A percentile compares a stretch with the other conserved stretches of the same genome.
Evolutionary conservation across 2,888 invertebrate genomes (phyloP).

Genomic region (Tenthredo distinguenda): DNA sequence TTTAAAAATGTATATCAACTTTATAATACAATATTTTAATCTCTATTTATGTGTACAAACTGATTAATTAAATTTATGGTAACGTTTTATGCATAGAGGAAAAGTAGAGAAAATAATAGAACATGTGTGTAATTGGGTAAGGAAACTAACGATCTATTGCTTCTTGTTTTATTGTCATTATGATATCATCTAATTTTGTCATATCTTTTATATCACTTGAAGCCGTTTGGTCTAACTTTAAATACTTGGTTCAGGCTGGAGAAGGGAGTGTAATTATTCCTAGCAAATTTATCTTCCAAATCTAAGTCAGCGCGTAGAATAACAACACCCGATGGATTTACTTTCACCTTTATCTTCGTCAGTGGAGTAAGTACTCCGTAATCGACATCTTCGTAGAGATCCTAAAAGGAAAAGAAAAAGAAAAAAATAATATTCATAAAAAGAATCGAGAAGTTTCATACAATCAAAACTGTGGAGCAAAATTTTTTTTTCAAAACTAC

Average conservation of each 20-base stretch:
- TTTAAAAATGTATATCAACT: slow-evolving; percentile 6
- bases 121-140: background rate
- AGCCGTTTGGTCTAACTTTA: slow-evolving; percentile 77
- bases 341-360: slow-evolving; percentile 95
- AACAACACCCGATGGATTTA: slow-evolving; percentile 94
- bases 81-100: slow-evolving; percentile 15
- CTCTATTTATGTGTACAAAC: background rate
- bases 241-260: slow-evolving; percentile 81
- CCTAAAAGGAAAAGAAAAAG: slow-evolving; percentile 79
- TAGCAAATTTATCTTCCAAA: slow-evolving; percentile 76
- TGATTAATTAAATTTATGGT: slow-evolving; percentile 32
- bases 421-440: slow-evolving; percentile 19
- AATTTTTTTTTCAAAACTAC: no score
- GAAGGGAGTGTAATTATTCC: slow-evolving; percentile 75
- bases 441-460: background rate
- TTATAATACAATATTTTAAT: slow-evolving; percentile 2
- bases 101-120: background rate
- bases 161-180: background rate
- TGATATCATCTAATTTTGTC: slow-evolving; percentile 25
- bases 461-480: background rate
- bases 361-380: slow-evolving; percentile 91
- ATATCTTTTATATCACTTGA: slow-evolving; percentile 62
- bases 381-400: slow-evolving; percentile 93
- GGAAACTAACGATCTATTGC: slow-evolving; percentile 14
- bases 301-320: slow-evolving; percentile 91